Percentiles rank a stretch among this genome's conserved stretches.
phyloP scores from a whole-genome alignment of 2,888 invertebrate genomes.

The Polydrusus cervinus region DNA sequence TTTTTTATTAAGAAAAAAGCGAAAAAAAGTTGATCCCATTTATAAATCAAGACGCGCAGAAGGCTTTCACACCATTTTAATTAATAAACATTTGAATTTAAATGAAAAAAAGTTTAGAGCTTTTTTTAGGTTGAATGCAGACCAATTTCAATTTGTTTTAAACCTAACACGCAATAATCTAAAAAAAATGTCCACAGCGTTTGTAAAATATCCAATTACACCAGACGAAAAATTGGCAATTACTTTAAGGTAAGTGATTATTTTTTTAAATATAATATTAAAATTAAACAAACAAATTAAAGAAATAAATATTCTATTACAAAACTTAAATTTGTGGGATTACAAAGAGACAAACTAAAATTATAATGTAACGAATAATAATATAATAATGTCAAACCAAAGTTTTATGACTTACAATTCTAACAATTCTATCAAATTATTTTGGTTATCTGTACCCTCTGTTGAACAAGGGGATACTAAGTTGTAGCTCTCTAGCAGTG shows the following conservation, averaged over 20 bases:
- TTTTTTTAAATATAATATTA: background rate
- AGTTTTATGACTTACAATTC: background rate
- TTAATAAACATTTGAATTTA: background rate
- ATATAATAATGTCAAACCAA: background rate
- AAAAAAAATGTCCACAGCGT: background rate
- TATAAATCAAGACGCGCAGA: slow-evolving; percentile 2
- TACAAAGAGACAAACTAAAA: background rate
- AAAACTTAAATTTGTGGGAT: too few species aligned
- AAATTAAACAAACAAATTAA: too few species aligned
- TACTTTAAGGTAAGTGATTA: background rate
- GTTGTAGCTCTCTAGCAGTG: background rate
- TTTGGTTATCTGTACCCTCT: background rate
- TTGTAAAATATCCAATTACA: background rate
- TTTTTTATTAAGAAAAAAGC: background rate
- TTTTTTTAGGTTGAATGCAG: background rate
- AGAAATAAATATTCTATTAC: too few species aligned
- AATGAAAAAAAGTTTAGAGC: slow-evolving; percentile 9
- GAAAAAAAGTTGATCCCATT: background rate
- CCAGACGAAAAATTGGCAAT: slow-evolving; percentile 11
- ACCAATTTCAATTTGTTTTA: background rate
- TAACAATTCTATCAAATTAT: background rate
- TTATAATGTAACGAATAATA: background rate
- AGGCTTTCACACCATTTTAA: slow-evolving; percentile 2
- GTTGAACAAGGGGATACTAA: background rate
- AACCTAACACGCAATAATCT: background rate